These are phyloP conservation scores for Callosobruchus maculatus DNA, from an alignment of 2,888 invertebrate genomes.

Conservation along the genomic window DNA sequence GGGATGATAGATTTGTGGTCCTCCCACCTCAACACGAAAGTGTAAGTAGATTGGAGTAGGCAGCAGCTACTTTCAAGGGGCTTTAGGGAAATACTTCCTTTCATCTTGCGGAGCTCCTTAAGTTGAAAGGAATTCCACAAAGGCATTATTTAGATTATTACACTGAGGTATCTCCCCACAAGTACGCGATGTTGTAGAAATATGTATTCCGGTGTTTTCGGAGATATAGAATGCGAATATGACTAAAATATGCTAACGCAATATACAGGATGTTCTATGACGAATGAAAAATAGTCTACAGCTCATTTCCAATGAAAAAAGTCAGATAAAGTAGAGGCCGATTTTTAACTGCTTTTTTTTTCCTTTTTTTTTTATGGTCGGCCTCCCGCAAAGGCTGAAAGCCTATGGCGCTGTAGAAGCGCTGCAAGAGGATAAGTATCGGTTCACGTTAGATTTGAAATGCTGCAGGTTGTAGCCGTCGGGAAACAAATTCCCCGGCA, in stretches of 20 bases:
- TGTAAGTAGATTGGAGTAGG: slow-evolving; percentile 32
- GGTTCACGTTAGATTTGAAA: too few relatives aligned
- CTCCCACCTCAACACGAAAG: slow-evolving; percentile 21
- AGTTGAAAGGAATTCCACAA: slow-evolving; percentile 13
- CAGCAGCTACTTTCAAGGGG: slow-evolving; percentile 26
- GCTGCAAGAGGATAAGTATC: too few relatives aligned
- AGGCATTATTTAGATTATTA: slow-evolving; percentile 15
- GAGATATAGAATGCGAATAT: neutral
- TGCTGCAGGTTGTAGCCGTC: too few relatives aligned
- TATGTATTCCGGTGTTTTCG: neutral
- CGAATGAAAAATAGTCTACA: too few relatives aligned
- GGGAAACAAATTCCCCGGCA: too few relatives aligned
- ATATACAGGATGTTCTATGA: too few relatives aligned
- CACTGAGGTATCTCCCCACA: neutral
- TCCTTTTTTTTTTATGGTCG: too few relatives aligned
- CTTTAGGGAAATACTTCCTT: slow-evolving; percentile 29
- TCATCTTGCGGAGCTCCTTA: slow-evolving; percentile 25
- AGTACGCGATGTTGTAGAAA: neutral
- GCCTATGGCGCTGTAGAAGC: too few relatives aligned
- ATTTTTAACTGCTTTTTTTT: too few relatives aligned
- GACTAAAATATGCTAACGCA: neutral
- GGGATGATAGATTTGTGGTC: slow-evolving; percentile 36
- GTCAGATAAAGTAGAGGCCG: too few relatives aligned
- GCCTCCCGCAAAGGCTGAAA: too few relatives aligned
- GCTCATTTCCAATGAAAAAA: too few relatives aligned